A percentile compares a stretch with the other conserved stretches of the same genome.
phyloP scores from a whole-genome alignment of 2,797 vertebrate genomes.

The Premnoplex brunnescens region DNA sequence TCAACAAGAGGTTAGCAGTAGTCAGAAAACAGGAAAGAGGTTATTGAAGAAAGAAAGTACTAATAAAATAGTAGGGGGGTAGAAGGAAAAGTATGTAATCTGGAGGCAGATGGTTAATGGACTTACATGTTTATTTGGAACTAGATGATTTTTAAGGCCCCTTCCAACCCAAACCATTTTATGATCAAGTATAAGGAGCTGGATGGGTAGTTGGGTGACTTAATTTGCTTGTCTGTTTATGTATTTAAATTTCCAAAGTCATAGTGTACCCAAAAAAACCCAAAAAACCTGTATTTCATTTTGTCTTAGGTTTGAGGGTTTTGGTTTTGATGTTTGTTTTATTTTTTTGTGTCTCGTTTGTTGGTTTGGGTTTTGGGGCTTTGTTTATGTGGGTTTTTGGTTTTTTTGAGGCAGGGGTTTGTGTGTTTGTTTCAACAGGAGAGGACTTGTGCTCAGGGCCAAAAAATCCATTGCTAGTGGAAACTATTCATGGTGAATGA shows the following conservation, averaged over 20 bases:
- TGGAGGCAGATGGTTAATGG: not conserved
- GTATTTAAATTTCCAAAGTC: not conserved
- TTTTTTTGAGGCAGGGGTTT: not conserved
- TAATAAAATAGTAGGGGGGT: not conserved
- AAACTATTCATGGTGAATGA: not conserved
- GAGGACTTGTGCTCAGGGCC: not conserved
- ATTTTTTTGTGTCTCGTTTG: not conserved
- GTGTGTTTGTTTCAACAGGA: not conserved
- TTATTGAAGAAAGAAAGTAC: not conserved
- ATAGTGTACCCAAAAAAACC: not conserved
- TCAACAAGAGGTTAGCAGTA: not conserved
- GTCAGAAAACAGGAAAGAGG: not conserved
- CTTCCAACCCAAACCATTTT: not conserved
- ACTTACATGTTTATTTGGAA: not conserved
- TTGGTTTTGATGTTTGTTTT: not conserved
- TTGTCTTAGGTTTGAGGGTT: not conserved
- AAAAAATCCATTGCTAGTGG: not conserved
- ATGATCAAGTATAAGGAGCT: not conserved
- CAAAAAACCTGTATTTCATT: not conserved
- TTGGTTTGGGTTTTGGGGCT: not conserved
- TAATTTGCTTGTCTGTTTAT: not conserved
- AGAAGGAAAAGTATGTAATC: not conserved
- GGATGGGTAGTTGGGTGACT: not conserved
- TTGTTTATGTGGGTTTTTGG: not conserved
- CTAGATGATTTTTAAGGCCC: not conserved